Percentiles rank a stretch among this genome's conserved stretches.
These are phyloP conservation scores for Girardinichthys multiradiatus DNA, from an alignment of 2,113 vertebrate species.

Conservation along the genomic window DNA sequence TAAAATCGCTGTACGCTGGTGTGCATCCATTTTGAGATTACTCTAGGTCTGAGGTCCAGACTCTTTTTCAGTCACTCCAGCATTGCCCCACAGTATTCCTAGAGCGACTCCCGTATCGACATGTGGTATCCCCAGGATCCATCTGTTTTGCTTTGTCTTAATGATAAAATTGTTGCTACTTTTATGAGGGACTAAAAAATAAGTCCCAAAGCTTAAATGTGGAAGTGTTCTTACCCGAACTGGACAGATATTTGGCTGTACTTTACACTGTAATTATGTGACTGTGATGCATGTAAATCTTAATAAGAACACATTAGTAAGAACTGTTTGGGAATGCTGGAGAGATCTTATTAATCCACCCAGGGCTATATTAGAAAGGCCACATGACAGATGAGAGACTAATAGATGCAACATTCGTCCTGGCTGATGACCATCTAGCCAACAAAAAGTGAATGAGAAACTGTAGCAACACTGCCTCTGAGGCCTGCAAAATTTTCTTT, in stretches of 20 bases:
- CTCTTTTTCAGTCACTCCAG: not conserved
- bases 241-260: too few species aligned
- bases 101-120: not conserved
- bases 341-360: slow-evolving; percentile 59
- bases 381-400: slow-evolving; percentile 66
- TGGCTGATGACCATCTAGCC: slow-evolving; percentile 45
- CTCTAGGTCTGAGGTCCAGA: not conserved
- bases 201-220: not conserved
- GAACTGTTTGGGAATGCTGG: slow-evolving; percentile 1
- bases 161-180: not conserved
- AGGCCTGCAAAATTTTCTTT: too few species aligned
- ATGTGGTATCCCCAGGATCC: not conserved
- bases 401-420: slow-evolving; percentile 62
- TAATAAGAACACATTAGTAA: slow-evolving; percentile 5
- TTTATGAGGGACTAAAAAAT: not conserved
- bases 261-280: not conserved
- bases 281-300: not conserved
- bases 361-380: slow-evolving; percentile 71
- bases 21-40: not conserved
- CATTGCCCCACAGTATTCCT: not conserved
- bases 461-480: not conserved
- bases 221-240: too few species aligned
- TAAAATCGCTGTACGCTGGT: not conserved
- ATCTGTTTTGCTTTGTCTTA: not conserved
- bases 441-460: slow-evolving; percentile 27